These are phyloP conservation scores for Thaleichthys pacificus DNA, from an alignment of 2,797 vertebrate genomes.

Conservation along the genomic window DNA sequence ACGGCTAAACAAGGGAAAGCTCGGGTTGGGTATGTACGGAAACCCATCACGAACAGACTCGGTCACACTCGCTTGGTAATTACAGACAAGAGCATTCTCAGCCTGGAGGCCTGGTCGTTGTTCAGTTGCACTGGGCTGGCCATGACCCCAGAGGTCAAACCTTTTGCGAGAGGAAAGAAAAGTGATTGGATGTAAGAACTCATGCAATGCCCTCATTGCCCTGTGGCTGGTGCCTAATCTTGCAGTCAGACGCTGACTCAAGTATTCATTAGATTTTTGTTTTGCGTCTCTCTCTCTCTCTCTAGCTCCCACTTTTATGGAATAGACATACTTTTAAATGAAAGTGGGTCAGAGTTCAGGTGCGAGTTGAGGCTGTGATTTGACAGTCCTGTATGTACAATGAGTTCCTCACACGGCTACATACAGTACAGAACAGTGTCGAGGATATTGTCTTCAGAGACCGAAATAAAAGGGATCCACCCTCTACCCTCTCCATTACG, in stretches of 20 bases:
- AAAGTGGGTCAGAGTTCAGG: too few relatives aligned
- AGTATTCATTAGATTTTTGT: constrained; percentile 47
- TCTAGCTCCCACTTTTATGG: not conserved
- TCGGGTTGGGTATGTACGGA: not conserved
- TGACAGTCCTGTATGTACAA: too few relatives aligned
- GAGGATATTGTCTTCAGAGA: too few relatives aligned
- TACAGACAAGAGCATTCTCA: constrained; percentile 33
- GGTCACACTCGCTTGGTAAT: constrained; percentile 38
- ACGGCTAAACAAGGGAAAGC: not conserved
- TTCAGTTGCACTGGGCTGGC: constrained; percentile 52
- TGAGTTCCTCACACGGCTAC: too few relatives aligned
- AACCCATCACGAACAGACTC: constrained; percentile 1
- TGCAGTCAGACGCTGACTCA: constrained; percentile 41
- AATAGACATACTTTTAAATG: too few relatives aligned
- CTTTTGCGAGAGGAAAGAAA: constrained; percentile 40
- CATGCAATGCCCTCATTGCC: constrained; percentile 48
- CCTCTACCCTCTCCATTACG: not conserved
- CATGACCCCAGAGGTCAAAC: constrained; percentile 55
- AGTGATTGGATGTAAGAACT: constrained; percentile 48
- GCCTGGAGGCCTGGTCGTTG: constrained; percentile 56
- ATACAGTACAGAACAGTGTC: too few relatives aligned
- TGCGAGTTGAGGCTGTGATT: too few relatives aligned
- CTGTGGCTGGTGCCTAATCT: constrained; percentile 44
- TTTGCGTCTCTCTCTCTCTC: not conserved
- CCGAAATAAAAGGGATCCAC: too few relatives aligned